Evolutionary conservation across 2,113 vertebrate genomes (phyloP).

Genomic region (Patagioenas fasciata): DNA sequence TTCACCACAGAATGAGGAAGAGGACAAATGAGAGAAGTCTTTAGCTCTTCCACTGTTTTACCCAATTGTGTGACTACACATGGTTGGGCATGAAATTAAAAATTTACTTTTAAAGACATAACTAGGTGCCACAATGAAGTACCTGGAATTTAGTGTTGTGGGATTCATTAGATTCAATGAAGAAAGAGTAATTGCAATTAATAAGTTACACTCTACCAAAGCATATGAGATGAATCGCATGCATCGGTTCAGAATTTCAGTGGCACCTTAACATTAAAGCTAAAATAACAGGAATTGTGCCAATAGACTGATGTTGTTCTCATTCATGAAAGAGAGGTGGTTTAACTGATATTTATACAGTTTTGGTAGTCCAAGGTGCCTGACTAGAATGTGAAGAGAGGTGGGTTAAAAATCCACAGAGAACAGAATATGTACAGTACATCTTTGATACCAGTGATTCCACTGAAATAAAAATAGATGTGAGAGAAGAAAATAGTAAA

Average conservation of each 20-base stretch:
- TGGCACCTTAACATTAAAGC: not conserved
- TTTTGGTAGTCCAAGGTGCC: not conserved
- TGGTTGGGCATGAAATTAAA: not conserved
- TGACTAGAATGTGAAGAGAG: not conserved
- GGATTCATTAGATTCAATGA: not conserved
- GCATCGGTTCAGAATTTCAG: not conserved
- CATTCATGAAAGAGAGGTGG: not conserved
- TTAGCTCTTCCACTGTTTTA: not conserved
- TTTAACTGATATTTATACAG: not conserved
- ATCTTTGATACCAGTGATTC: not conserved
- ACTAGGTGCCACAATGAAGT: not conserved
- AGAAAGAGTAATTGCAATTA: not conserved
- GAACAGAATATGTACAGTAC: not conserved
- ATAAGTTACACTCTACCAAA: not conserved
- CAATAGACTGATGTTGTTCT: not conserved
- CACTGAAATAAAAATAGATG: conserved; percentile 21
- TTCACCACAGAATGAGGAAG: not conserved
- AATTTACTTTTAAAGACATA: not conserved
- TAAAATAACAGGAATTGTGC: not conserved
- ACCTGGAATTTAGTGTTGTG: not conserved
- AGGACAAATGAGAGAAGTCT: not conserved
- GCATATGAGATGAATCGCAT: not conserved
- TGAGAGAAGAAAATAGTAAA: not conserved
- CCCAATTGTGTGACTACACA: not conserved
- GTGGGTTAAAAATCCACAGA: not conserved